Evolutionary conservation across 53 echinoderm and acorn worm genomes (phyloP), one percentile per base, ranked within the genome.

Genomic region (Mesocentrotus franciscanus): DNA sequence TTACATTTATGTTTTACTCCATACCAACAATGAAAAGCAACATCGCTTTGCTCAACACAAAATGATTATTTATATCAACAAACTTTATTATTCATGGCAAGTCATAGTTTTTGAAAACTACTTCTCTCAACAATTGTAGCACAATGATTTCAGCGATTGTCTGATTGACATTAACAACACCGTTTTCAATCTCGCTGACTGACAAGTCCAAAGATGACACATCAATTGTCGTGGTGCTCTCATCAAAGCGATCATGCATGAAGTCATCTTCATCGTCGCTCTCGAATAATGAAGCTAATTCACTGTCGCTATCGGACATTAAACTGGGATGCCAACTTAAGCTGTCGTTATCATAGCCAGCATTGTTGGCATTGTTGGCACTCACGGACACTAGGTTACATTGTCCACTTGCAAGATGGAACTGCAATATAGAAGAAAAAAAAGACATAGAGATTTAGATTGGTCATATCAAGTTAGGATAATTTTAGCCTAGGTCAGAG

Each of bases 131-230:
- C 58, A 29, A 16, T 29, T 87, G 11, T 11, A 27, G 10, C 8
- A 87, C 58, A 87, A 87, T 56, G 57, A 87, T 56, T 24, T n/a
- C n/a, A 87, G 59, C 59, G 29, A 87, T 56, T 56, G 87, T 59
- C 14, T 5, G 87, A 87, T 87, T 87, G 57, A 59, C 87, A 87
- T 59, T 87, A 26, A 87, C 27, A 29, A 56, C 26, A 26, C 85
- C 58, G 12, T 56, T 85, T 57, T 85, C 85, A 26, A 85, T n/a
- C 85, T 85, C 85, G 36, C 35, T 36, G 39, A 4, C 5, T 85
- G 85, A 85, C 6, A 85, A n/a, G 7, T 55, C 55, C 7, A 85
- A 34, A 8, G 85, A 85, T 24, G 85, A 85, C 24, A 85, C 56
- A n/a, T 57, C 85, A 7, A 85, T 9, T 16, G 85, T 85, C 7